Evolutionary conservation across 35 echinoderm and acorn worm genomes (phyloP).

Genomic region (Hemicentrotus pulcherrimus): DNA sequence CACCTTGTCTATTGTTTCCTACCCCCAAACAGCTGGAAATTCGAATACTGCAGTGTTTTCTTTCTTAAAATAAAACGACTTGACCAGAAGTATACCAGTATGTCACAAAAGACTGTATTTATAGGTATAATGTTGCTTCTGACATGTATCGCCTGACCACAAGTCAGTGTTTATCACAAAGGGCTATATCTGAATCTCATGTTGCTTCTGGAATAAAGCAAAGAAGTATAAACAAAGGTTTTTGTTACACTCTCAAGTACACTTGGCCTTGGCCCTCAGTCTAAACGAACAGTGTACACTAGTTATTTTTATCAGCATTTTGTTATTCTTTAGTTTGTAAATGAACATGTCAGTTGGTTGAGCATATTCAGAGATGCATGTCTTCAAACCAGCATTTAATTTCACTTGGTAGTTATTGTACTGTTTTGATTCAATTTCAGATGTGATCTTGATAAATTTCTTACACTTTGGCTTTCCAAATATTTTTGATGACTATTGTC

Average conservation of each 20-base stretch:
- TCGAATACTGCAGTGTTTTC: not conserved
- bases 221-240: not conserved
- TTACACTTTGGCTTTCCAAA: too few species aligned
- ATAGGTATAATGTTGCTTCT: too few species aligned
- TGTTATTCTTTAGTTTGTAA: not conserved
- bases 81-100: not conserved
- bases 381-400: not conserved
- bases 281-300: not conserved
- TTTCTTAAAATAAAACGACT: not conserved
- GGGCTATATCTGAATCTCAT: not conserved
- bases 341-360: not conserved
- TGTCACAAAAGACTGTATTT: too few species aligned
- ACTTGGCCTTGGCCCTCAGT: not conserved
- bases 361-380: not conserved
- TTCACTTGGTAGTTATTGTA: not conserved
- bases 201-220: not conserved
- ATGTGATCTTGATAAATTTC: too few species aligned
- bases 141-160: too few species aligned
- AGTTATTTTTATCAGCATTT: not conserved
- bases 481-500: too few species aligned
- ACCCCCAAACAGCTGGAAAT: not conserved
- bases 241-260: not conserved
- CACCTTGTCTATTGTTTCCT: not conserved
- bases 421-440: too few species aligned
- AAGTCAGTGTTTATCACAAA: not conserved